Conservation (phyloP, 2,888 invertebrate species). For the Mechanitis messenoides region DNA sequence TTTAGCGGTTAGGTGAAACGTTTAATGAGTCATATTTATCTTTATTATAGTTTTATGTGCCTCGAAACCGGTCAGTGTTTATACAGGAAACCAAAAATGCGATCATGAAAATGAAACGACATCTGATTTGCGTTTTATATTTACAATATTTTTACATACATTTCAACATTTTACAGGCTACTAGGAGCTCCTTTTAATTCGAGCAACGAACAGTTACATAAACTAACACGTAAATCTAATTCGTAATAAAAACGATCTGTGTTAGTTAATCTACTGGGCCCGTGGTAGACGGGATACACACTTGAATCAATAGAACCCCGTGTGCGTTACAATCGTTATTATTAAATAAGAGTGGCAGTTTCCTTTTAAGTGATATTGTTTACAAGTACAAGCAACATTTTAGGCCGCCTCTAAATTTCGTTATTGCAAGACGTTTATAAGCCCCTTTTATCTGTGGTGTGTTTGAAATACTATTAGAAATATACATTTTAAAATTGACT, state of each 20-base stretch:
- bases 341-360: constrained; percentile 64
- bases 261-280: constrained; percentile 67
- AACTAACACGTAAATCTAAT: constrained; percentile 76
- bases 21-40: constrained; percentile 33
- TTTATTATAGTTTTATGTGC: constrained; percentile 40
- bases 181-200: constrained; percentile 76
- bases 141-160: constrained; percentile 74
- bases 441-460: constrained; percentile 46
- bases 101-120: constrained; percentile 61
- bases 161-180: constrained; percentile 76
- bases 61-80: constrained; percentile 36
- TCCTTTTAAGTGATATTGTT: constrained; percentile 48
- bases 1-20: constrained; percentile 25
- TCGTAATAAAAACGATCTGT: constrained; percentile 72
- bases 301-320: constrained; percentile 73
- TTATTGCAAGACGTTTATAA: constrained; percentile 66
- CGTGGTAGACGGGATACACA: constrained; percentile 59
- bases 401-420: constrained; percentile 67
- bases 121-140: constrained; percentile 68
- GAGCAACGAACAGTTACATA: constrained; percentile 76
- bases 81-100: constrained; percentile 41
- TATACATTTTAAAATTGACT: constrained; percentile 60
- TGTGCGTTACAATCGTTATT: constrained; percentile 45
- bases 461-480: constrained; percentile 42
- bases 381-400: constrained; percentile 50